Base-by-base conservation (phyloP, 2,888 invertebrate genomes). In the Pelosia muscerda region DNA sequence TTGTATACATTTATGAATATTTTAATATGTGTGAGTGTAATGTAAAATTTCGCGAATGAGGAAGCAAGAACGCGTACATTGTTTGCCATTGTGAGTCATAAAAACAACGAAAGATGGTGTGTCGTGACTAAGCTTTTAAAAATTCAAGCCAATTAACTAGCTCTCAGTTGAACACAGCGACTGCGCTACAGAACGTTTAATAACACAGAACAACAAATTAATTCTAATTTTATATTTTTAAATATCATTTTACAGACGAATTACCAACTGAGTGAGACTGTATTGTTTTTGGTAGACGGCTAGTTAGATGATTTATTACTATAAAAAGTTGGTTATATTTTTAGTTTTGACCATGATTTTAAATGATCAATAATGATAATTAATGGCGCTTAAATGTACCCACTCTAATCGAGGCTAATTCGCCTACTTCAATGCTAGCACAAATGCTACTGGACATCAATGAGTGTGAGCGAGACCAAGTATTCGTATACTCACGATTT, bases 111-210 rank as follows among this genome's bases (percentile, higher is more conserved):
- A 87, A 90, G 86, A 86, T 88, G 84, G 82, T 76, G 78, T 82
- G 42, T 62, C 85, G 89, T 93, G 94, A 94, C 92, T 93, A 93
- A 94, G 88, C 81, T 85, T 89, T 90, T 87, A 92, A 93, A 93
- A 91, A 92, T 92, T 90, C 88, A 88, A 88, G 84, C 86, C 90
- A 91, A 90, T 92, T 92, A 91, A 87, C 85, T 86, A 84, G 84
- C 81, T 82, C 81, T 82, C 79, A 78, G 74, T 68, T 56, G 58
- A 72, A 68, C 60, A 66, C 63, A 61, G 68, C 49, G 71, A 68
- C 72, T 69, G 74, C 79, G 69, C 76, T 71, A 71, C 73, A 69
- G 72, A 72, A 65, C 77, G 71, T 75, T 78, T 66, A 65, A 70
- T 68, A 65, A 61, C 49, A 26, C 34, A 23, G 34, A 11, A 28